Conservation (phyloP, 2,113 vertebrate species). For the Rafetus swinhoei region DNA sequence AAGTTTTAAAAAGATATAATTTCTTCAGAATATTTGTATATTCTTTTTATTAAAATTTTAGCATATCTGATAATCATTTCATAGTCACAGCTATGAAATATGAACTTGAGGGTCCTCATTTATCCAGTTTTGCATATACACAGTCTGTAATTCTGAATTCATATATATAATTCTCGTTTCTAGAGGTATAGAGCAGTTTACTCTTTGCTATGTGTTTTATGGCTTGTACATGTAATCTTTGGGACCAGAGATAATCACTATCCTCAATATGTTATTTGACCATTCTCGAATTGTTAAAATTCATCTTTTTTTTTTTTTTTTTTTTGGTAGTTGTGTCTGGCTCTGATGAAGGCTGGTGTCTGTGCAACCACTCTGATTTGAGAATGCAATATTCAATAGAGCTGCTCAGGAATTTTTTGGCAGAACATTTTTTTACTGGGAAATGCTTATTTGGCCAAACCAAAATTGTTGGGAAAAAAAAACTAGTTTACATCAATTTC, state of each 20-base stretch:
- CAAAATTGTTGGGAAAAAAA: too few species aligned
- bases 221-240: neutral
- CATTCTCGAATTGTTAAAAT: neutral
- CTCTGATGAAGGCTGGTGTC: neutral
- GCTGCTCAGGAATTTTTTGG: too few species aligned
- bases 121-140: neutral
- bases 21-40: neutral
- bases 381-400: too few species aligned
- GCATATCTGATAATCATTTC: neutral
- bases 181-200: neutral
- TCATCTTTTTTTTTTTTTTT: neutral
- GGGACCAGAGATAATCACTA: neutral
- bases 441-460: too few species aligned
- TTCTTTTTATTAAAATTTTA: neutral
- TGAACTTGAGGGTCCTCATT: neutral
- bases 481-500: too few species aligned
- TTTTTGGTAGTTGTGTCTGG: neutral
- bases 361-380: neutral
- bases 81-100: neutral
- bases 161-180: neutral
- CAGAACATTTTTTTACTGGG: too few species aligned
- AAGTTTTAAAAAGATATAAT: neutral
- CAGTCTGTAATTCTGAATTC: neutral
- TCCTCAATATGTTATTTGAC: neutral
- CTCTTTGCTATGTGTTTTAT: neutral